A percentile compares a stretch with the other conserved stretches of the same genome.
Evolutionary conservation across 2,797 vertebrate genomes (phyloP).

Genomic region (Eidolon dupreanum): DNA sequence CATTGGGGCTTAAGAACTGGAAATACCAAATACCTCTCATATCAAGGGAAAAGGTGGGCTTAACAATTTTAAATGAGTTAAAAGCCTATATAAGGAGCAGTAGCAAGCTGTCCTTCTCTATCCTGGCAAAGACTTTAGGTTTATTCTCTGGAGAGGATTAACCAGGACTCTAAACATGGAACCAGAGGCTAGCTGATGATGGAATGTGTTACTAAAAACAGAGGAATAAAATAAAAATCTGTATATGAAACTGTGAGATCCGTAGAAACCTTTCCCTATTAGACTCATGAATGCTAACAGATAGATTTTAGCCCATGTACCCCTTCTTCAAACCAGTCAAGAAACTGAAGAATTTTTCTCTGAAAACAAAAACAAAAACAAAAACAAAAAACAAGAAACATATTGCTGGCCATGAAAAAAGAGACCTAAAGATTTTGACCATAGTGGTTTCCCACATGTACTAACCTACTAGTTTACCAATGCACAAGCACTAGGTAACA

Average conservation of each 20-base stretch:
- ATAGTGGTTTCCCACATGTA: background rate
- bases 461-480: background rate
- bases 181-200: background rate
- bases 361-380: background rate
- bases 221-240: background rate
- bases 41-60: background rate
- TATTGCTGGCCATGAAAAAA: background rate
- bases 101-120: background rate
- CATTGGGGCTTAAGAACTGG: background rate
- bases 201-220: background rate
- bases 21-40: background rate
- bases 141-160: background rate
- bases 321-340: background rate
- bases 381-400: background rate
- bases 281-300: background rate
- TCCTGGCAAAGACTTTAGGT: background rate
- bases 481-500: background rate
- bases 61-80: background rate
- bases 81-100: background rate
- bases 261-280: background rate
- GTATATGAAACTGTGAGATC: background rate
- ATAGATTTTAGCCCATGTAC: background rate
- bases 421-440: background rate
- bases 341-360: background rate
- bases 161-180: background rate